Evolutionary conservation across 2,888 invertebrate genomes (phyloP), one percentile per base, ranked within the genome.

Genomic region (Zele albiditarsus): DNA sequence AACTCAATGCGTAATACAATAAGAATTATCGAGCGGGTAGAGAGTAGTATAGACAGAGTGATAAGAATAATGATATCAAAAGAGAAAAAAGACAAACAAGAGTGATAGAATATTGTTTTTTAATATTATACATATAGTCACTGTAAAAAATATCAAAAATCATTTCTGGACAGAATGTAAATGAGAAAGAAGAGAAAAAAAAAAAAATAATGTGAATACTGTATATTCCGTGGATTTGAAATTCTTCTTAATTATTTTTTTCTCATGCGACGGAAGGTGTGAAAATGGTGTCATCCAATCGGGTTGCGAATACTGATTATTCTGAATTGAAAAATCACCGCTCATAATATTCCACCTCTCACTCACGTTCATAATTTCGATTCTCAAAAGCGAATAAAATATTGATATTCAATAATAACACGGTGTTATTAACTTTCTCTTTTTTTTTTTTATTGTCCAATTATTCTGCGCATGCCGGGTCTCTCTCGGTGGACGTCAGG

Each of bases 21-120:
- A 80, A 76, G 76, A 57, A 79, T 87, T 87, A 90, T 88, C 87
- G 87, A 90, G 90, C 90, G 91, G 91, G 91, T 91, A 91, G 91
- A 91, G 73, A 76, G 75, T 76, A 58, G 76, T 65, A 85, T 77
- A 77, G 76, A 82, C 79, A 83, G 80, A 82, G 83, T 65, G 25
- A 16, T 58, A 62, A 60, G 14, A 58, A 62, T 27, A 73, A 60
- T 38, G n/a, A 57, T 58, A 49, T 69, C 49, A 42, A 31, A 46
- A 65, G 62, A 63, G 67, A 70, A 74, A 67, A 69, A n/a, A 70
- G 38, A 33, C 33, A 67, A 60, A 25, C 38, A 73, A 12, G 60
- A 71, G 73, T 69, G n/a, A 68, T 23, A 53, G 3, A 10, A 20
- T n/a, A 20, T 0, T 27, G 16, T 63, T 33, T 63, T 4, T 3